Evolutionary conservation across 2,797 vertebrate genomes (phyloP).

Genomic region (Aulostomus chinensis): DNA sequence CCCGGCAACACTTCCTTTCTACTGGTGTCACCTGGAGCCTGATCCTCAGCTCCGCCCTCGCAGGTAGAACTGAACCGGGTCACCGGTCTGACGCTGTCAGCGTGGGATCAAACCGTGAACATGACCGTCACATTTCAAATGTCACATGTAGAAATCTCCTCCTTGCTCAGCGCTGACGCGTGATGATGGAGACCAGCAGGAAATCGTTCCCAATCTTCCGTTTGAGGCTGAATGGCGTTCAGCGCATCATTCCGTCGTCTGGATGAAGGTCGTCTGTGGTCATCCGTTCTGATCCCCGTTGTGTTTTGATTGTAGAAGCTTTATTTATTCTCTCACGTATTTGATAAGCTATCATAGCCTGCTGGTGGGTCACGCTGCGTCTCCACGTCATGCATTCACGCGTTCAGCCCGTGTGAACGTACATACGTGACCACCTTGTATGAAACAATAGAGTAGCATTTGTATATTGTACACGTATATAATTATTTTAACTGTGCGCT

Average conservation of each 20-base stretch:
- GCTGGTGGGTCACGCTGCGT: no score
- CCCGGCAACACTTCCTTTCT: slow-evolving; percentile 26
- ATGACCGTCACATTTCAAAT: no score
- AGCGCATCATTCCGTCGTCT: no score
- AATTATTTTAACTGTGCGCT: slow-evolving; percentile 55
- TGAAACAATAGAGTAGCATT: slow-evolving; percentile 53
- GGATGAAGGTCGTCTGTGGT: no score
- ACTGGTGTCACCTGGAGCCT: slow-evolving; percentile 25
- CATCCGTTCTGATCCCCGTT: no score
- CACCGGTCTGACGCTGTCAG: slow-evolving; percentile 29
- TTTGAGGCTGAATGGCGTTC: no score
- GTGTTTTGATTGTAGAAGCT: background rate
- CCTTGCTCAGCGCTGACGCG: no score
- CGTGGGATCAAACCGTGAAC: slow-evolving; percentile 30
- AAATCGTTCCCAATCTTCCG: no score
- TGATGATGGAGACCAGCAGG: no score
- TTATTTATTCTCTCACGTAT: slow-evolving; percentile 42
- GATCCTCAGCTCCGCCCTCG: background rate
- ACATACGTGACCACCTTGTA: slow-evolving; percentile 25
- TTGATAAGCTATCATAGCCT: slow-evolving; percentile 35
- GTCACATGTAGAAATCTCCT: no score
- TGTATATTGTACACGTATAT: slow-evolving; percentile 64
- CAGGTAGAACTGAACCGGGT: no score
- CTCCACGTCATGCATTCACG: no score
- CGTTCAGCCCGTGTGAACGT: slow-evolving; percentile 37